phyloP scores from a whole-genome alignment of 2,888 invertebrate species.

The Athalia rosae region DNA sequence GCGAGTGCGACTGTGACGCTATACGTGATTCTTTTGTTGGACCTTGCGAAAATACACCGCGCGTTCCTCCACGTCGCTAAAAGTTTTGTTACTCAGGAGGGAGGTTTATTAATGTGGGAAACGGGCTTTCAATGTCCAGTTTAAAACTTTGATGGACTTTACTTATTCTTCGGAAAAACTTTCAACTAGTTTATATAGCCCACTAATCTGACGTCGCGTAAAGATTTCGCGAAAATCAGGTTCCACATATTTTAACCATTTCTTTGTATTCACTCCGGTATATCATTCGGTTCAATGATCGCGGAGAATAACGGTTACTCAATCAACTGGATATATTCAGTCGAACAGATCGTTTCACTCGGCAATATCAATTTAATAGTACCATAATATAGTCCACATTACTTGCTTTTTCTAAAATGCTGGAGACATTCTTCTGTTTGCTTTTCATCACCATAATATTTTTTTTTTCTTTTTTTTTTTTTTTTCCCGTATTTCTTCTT shows the following conservation, averaged over 20 bases:
- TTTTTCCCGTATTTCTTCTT: no score
- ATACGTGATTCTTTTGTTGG: constrained; percentile 27
- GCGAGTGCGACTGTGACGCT: constrained; percentile 12
- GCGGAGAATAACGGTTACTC: no score
- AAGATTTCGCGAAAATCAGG: background rate
- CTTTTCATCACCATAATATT: no score
- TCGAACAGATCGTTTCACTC: no score
- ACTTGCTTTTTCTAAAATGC: no score
- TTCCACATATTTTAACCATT: background rate
- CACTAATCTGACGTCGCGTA: background rate
- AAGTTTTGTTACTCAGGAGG: constrained; percentile 25
- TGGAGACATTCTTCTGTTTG: no score
- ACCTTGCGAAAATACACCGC: constrained; percentile 6
- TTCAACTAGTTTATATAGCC: constrained; percentile 1
- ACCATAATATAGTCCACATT: no score
- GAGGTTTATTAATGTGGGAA: constrained; percentile 29
- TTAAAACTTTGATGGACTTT: constrained; percentile 23
- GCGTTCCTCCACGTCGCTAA: background rate
- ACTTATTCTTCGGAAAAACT: background rate
- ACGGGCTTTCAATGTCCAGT: constrained; percentile 25
- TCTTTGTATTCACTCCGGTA: background rate
- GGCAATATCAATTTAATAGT: no score
- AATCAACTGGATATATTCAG: no score
- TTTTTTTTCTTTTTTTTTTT: no score
- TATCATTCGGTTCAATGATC: no score